A percentile compares a stretch with the other conserved stretches of the same genome.
These are phyloP conservation scores for Heliopora coerulea DNA, from an alignment of 92 coral and sea anemone species.

Conservation along the genomic window DNA sequence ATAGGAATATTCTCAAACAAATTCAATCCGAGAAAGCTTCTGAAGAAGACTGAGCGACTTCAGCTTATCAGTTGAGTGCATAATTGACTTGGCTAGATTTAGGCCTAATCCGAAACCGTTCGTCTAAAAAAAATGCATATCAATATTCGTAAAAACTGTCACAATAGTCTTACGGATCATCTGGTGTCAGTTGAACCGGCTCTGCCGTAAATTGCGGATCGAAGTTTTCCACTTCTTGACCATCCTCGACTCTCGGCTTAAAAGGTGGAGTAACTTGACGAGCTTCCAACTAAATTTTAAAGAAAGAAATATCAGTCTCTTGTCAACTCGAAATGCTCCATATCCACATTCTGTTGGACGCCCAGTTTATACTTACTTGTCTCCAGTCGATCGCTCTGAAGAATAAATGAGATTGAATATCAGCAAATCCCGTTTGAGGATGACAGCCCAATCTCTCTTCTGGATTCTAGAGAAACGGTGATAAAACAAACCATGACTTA, in stretches of 20 bases:
- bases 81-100: too few species aligned
- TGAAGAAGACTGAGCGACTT: too few species aligned
- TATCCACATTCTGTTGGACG: too few species aligned
- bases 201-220: constrained; percentile 98
- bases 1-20: too few species aligned
- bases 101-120: too few species aligned
- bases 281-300: constrained; percentile 71
- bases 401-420: constrained; percentile 91
- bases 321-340: too few species aligned
- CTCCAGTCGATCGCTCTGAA: constrained; percentile 93
- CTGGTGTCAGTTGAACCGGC: constrained; percentile 95
- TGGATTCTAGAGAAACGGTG: constrained; percentile 75
- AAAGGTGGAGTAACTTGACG: constrained; percentile 95
- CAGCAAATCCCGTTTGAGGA: constrained; percentile 97
- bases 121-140: too few species aligned
- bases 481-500: too few species aligned
- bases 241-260: constrained; percentile 88
- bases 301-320: neutral
- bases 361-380: constrained; percentile 72
- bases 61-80: too few species aligned
- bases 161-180: constrained; percentile 99
- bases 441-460: constrained; percentile 90
- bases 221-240: constrained; percentile 85
- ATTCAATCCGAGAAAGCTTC: too few species aligned
- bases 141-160: too few species aligned